These are phyloP conservation scores for Drosophila leonis DNA, from an alignment of 2,888 invertebrate species.

Conservation along the genomic window DNA sequence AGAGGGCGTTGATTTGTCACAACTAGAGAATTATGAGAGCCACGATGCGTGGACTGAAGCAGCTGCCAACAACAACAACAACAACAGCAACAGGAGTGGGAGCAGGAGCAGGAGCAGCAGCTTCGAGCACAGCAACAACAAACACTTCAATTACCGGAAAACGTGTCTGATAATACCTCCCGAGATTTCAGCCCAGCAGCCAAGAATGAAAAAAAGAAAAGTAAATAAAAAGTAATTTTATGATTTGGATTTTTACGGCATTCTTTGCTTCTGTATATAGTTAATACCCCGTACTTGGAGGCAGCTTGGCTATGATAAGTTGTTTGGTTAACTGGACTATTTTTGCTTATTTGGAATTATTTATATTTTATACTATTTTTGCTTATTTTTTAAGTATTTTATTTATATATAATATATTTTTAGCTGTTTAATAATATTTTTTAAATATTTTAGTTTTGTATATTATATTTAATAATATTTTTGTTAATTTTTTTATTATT, in stretches of 20 bases:
- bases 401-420: no score
- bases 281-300: not conserved
- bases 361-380: no score
- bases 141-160: conserved; percentile 82
- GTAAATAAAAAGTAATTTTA: conserved; percentile 78
- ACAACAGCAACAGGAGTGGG: conserved; percentile 20
- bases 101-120: conserved; percentile 19
- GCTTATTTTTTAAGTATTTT: not conserved
- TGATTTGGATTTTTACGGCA: conserved; percentile 67
- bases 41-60: conserved; percentile 46
- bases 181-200: conserved; percentile 47
- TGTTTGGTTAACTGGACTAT: not conserved
- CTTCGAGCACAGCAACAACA: conserved; percentile 30
- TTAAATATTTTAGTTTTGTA: no score
- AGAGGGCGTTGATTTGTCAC: conserved; percentile 82
- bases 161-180: conserved; percentile 80
- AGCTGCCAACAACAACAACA: conserved; percentile 57
- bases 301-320: not conserved
- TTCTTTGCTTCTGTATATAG: conserved; percentile 15
- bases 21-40: conserved; percentile 76
- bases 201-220: conserved; percentile 25
- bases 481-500: no score
- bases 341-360: not conserved
- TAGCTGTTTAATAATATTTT: no score
- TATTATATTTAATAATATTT: no score